A percentile compares a stretch with the other conserved stretches of the same genome.
These are phyloP conservation scores for Astur gentilis DNA, from an alignment of 2,113 vertebrate species.

Conservation along the genomic window DNA sequence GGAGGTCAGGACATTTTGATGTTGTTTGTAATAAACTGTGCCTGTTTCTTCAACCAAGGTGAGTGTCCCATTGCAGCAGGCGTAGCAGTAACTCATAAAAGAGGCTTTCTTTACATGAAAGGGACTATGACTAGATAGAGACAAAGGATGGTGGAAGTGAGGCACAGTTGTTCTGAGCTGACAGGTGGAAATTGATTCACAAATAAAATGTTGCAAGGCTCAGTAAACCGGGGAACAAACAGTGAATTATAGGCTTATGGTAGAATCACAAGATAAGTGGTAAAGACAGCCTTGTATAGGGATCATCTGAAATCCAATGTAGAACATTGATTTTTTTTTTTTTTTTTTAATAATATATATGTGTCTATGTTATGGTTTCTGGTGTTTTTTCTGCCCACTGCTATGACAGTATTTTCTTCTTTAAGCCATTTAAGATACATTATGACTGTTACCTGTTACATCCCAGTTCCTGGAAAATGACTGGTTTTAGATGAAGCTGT, in stretches of 20 bases:
- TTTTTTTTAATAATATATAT: not conserved
- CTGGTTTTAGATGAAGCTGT: not conserved
- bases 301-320: not conserved
- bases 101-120: not conserved
- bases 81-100: not conserved
- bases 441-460: not conserved
- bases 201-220: constrained; percentile 10
- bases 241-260: not conserved
- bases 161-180: not conserved
- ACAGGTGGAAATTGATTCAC: constrained; percentile 7
- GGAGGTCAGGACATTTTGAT: not conserved
- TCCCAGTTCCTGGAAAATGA: not conserved
- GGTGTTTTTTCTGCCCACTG: not conserved
- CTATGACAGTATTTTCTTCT: not conserved
- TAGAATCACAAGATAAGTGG: not conserved
- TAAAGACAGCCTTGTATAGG: not conserved
- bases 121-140: not conserved
- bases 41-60: not conserved
- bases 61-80: not conserved
- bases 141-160: not conserved
- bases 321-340: not conserved
- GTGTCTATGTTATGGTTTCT: not conserved
- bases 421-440: not conserved
- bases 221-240: not conserved
- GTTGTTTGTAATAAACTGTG: not conserved